These are phyloP conservation scores for Conus canariensis DNA, from an alignment of 2,888 invertebrate species.

Conservation along the genomic window DNA sequence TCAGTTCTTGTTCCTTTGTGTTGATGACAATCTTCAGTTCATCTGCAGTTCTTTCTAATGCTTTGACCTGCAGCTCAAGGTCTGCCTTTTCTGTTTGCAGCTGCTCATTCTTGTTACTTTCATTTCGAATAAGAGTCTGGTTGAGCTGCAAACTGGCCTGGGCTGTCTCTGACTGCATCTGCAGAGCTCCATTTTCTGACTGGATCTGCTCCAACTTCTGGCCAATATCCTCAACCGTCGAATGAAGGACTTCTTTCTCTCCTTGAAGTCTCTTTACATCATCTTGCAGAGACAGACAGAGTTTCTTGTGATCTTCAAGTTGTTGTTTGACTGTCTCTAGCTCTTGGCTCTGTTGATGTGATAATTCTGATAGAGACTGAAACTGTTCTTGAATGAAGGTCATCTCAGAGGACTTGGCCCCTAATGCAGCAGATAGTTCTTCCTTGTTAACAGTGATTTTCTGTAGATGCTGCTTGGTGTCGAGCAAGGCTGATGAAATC, in stretches of 20 bases:
- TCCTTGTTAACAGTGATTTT: conserved; percentile 36
- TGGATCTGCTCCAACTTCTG: conserved; percentile 29
- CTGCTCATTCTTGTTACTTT: background rate
- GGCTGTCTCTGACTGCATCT: conserved; percentile 20
- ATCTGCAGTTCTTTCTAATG: background rate
- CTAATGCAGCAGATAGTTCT: conserved; percentile 38
- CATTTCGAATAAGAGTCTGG: conserved; percentile 15
- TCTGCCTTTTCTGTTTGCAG: conserved; percentile 12
- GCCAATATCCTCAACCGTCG: background rate
- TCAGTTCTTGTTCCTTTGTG: conserved; percentile 20
- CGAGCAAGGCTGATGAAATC: conserved; percentile 25
- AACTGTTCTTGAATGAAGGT: conserved; percentile 29
- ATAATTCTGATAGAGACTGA: conserved; percentile 8
- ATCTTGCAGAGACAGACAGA: background rate
- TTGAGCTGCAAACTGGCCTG: conserved; percentile 1
- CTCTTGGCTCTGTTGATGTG: background rate
- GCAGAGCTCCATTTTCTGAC: background rate
- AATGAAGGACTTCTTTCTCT: conserved; percentile 29
- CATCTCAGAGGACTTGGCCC: conserved; percentile 38
- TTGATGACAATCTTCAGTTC: background rate
- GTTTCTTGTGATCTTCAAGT: background rate
- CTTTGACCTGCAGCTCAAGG: background rate
- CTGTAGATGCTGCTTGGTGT: conserved; percentile 25
- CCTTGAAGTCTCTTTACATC: conserved; percentile 22
- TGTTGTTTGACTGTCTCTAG: background rate